Conservation (phyloP, 2,888 invertebrate species). For the Eurois occulta region DNA sequence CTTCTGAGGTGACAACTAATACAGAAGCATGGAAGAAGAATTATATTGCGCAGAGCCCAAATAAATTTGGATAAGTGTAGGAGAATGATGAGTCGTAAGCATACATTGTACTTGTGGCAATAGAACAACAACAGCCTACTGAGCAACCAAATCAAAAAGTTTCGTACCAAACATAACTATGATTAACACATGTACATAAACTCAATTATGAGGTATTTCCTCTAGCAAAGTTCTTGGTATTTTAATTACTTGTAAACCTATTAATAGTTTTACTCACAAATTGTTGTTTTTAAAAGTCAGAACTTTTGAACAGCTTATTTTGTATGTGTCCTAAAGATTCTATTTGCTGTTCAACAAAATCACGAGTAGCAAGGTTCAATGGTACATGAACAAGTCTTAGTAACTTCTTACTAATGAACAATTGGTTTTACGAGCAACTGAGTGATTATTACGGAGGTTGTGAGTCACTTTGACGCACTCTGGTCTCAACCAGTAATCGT, state of each 20-base stretch:
- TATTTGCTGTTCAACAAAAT: not conserved
- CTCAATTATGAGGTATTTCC: constrained; percentile 6
- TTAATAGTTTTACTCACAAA: constrained; percentile 2
- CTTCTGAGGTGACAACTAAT: not conserved
- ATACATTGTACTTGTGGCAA: not conserved
- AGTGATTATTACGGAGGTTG: constrained; percentile 47
- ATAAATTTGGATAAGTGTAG: not conserved
- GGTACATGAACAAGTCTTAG: constrained; percentile 37
- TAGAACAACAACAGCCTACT: not conserved
- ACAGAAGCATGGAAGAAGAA: not conserved
- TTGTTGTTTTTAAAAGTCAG: not conserved
- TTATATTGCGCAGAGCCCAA: not conserved
- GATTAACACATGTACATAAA: constrained; percentile 8
- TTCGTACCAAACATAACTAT: not conserved
- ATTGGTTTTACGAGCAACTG: constrained; percentile 56
- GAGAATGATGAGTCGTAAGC: not conserved
- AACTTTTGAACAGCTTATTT: not conserved
- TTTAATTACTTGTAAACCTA: constrained; percentile 5
- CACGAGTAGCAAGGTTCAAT: constrained; percentile 38
- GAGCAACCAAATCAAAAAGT: not conserved
- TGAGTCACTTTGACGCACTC: constrained; percentile 66
- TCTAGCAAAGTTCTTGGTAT: constrained; percentile 8
- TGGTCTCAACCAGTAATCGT: constrained; percentile 29
- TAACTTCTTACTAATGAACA: constrained; percentile 61
- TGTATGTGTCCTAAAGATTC: not conserved